Base-by-base conservation (phyloP, 2,797 vertebrate genomes). In the Ataeniobius toweri region DNA sequence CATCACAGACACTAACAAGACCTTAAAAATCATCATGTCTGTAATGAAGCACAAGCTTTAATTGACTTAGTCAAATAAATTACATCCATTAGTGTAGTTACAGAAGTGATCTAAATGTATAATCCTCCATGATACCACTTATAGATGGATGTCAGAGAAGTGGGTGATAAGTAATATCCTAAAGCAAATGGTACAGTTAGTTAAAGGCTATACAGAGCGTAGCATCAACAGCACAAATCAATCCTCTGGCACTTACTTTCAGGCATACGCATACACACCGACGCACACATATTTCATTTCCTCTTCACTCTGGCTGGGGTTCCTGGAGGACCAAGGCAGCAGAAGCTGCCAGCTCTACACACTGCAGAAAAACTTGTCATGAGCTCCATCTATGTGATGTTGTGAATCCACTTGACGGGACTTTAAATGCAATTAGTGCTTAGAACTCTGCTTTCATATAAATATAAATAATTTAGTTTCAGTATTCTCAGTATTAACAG, bases 341-440 rank as follows among this genome's bases (percentile, higher is more conserved):
- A 77, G 83, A 83, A 74, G 85, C 78, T 76, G 80, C 81, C 81
- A 86, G 71, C 80, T 82, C 75, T 74, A 76, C 85, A 80, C 71
- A 74, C 76, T 85, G 78, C 76, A 83, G 59, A 80, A 74, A 84
- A 72, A 80, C 79, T 86, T 78, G 80, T 87, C 81, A 79, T 59
- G 69, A 75, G 68, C 83, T 88, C 86, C 77, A 89, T 89, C 84
- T 91, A 86, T 86, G 84, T 85, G 83, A 82, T 79, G 79, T 26
- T 31, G 36, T 26, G 41, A 83, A 71, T 69, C 83, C 28, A 77
- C 81, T 53, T 63, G 75, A 80, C 75, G 71, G 71, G 44, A 78
- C 44, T 70, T 68, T 76, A 82, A 80, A 41, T 77, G 67, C 10
- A 44, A 74, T 73, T 76, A 75, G 28, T 63, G 26, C 59, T 77